Conservation (phyloP, 2,888 invertebrate genomes). For the Patella pellucida region DNA sequence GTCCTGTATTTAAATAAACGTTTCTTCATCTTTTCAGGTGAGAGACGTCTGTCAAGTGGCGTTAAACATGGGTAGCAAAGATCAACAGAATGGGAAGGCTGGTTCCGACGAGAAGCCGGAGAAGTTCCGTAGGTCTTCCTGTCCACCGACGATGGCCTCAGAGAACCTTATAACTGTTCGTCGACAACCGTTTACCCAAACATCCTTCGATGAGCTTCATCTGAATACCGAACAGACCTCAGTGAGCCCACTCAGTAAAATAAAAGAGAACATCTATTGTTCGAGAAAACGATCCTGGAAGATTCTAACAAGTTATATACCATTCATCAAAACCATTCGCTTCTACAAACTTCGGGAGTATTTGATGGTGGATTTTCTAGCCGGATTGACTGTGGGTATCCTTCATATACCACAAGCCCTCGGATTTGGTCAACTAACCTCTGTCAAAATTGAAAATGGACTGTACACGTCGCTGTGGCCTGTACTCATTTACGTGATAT, state of each 20-base stretch:
- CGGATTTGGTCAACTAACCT: slow-evolving; percentile 61
- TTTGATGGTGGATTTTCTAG: slow-evolving; percentile 60
- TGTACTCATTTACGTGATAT: slow-evolving; percentile 59
- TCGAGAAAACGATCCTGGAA: slow-evolving; percentile 54
- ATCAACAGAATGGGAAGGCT: too few species aligned
- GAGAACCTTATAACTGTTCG: slow-evolving; percentile 46
- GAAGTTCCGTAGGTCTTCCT: slow-evolving; percentile 47
- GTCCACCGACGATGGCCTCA: slow-evolving; percentile 35
- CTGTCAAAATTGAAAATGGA: slow-evolving; percentile 62
- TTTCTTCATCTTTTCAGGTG: too few species aligned
- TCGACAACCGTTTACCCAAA: slow-evolving; percentile 46
- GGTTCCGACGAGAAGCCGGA: not conserved
- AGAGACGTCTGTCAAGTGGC: too few species aligned
- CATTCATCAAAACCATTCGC: slow-evolving; percentile 56
- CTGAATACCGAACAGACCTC: slow-evolving; percentile 37
- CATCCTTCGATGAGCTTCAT: slow-evolving; percentile 57
- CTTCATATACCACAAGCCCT: slow-evolving; percentile 69
- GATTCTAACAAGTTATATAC: slow-evolving; percentile 50
- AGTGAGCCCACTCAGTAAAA: slow-evolving; percentile 33
- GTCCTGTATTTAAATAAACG: too few species aligned
- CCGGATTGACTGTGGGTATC: slow-evolving; percentile 66
- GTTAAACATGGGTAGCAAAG: too few species aligned
- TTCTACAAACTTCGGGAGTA: slow-evolving; percentile 60
- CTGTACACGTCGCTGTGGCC: slow-evolving; percentile 66
- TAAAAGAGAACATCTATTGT: slow-evolving; percentile 49